Base-by-base conservation (phyloP, 2,888 invertebrate species). In the Prenolepis imparis region DNA sequence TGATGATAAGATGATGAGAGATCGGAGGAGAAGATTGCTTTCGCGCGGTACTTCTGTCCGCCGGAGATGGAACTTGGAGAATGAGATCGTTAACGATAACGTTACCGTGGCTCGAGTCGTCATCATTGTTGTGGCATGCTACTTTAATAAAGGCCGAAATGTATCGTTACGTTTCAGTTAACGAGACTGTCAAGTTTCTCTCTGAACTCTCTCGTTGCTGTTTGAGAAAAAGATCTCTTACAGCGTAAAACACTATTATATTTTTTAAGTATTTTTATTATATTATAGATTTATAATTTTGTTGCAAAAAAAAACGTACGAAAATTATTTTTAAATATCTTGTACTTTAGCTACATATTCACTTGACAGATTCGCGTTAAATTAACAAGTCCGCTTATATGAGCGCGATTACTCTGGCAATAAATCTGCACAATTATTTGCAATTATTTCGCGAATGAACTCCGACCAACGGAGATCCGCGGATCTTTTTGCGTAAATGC, bases 401-500 rank as follows among this genome's bases (percentile, higher is more conserved):
- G 21, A 39, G 2, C 11, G 15, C 15, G 28, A 63, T 75, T 75
- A 75, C 48, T 74, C 48, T 3, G 44, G 1, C 15, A 9, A 52
- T 52, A 64, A 75, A 52, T 55, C 6, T 55, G 12, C 11, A 15
- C 18, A 74, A 63, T 48, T 28, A 36, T 36, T 36, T 5, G 66
- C 77, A 28, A 77, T 66, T 77, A 66, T 66, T 66, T 28, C 15
- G 9, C n/a, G 24, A 66, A 66, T 67, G 21, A 75, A 82, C 39
- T 24, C 39, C 36, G 59, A 44, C 32, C 11, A 36, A 24, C 18
- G n/a, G 52, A 57, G 48, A 84, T 59, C 11, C 24, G 9, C 36
- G 55, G 21, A 66, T 61, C 73, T 85, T 88, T 91, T 91, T 83
- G 84, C 90, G 85, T 86, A 89, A 88, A 86, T 87, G 86, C 82